Conservation (phyloP, 1,140 invertebrate species). For the Spodoptera frugiperda region DNA sequence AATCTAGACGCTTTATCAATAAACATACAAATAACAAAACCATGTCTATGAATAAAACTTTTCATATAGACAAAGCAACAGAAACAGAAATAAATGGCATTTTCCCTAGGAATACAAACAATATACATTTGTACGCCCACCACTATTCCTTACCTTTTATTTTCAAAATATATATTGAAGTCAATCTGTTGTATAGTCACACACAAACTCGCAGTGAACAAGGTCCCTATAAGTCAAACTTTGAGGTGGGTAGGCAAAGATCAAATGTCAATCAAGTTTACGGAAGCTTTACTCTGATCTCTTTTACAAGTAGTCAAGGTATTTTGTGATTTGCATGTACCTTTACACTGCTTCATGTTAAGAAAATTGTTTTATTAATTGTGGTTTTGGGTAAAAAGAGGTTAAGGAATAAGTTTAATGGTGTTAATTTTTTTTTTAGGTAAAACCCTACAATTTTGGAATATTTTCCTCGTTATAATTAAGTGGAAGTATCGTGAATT, state of each 20-base stretch:
- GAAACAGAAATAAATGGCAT: too few species aligned
- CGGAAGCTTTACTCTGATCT: background rate
- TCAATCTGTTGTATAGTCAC: background rate
- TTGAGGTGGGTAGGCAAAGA: constrained; percentile 20
- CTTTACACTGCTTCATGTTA: background rate
- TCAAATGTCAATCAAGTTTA: constrained; percentile 10
- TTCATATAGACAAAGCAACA: too few species aligned
- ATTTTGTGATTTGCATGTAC: constrained; percentile 5
- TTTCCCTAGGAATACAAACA: background rate
- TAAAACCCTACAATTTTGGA: background rate
- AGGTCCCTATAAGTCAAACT: constrained; percentile 12
- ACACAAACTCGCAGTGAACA: background rate
- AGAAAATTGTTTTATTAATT: too few species aligned
- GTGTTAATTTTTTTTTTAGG: too few species aligned
- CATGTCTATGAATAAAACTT: too few species aligned
- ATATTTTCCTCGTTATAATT: too few species aligned
- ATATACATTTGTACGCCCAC: background rate
- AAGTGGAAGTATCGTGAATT: too few species aligned
- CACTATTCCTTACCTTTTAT: constrained; percentile 4
- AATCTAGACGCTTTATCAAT: too few species aligned
- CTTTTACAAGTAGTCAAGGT: background rate
- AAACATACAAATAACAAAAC: too few species aligned
- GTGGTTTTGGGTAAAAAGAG: too few species aligned
- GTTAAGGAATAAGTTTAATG: too few species aligned
- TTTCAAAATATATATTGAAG: constrained; percentile 4